phyloP scores from a whole-genome alignment of 2,888 invertebrate species.

The Lypha dubia region DNA sequence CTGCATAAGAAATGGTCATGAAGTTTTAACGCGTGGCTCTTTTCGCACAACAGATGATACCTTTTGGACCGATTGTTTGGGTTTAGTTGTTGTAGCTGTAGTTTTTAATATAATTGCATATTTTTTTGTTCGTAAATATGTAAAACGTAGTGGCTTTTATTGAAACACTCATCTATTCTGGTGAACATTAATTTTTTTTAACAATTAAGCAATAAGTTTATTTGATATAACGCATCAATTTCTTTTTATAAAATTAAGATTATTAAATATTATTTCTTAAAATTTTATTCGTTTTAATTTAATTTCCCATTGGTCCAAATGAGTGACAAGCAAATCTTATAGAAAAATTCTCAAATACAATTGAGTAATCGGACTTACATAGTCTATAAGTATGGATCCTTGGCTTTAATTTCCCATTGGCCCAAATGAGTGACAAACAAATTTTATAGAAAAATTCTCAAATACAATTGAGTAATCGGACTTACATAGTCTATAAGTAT shows the following conservation, averaged over 20 bases:
- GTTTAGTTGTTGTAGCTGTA: constrained; percentile 81
- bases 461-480: too few species aligned
- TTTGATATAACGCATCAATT: constrained; percentile 33
- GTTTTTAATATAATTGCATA: constrained; percentile 83
- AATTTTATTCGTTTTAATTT: not conserved
- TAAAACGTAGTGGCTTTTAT: constrained; percentile 82
- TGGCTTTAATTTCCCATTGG: too few species aligned
- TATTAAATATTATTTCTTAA: not conserved
- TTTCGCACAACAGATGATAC: constrained; percentile 83
- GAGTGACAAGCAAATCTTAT: too few species aligned
- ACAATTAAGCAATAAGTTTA: not conserved
- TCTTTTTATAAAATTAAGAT: constrained; percentile 18
- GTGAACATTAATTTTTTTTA: constrained; percentile 18
- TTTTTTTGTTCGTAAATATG: constrained; percentile 81
- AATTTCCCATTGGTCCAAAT: too few species aligned
- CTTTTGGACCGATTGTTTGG: constrained; percentile 82
- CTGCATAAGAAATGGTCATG: constrained; percentile 87
- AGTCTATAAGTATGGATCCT: too few species aligned
- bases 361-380: too few species aligned
- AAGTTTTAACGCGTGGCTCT: constrained; percentile 85
- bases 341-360: too few species aligned
- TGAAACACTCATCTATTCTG: constrained; percentile 63
- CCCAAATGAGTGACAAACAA: too few species aligned
- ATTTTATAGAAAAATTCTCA: too few species aligned
- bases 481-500: too few species aligned